Base-by-base conservation (phyloP, 1,140 invertebrate genomes). In the Diabrotica undecimpunctata region DNA sequence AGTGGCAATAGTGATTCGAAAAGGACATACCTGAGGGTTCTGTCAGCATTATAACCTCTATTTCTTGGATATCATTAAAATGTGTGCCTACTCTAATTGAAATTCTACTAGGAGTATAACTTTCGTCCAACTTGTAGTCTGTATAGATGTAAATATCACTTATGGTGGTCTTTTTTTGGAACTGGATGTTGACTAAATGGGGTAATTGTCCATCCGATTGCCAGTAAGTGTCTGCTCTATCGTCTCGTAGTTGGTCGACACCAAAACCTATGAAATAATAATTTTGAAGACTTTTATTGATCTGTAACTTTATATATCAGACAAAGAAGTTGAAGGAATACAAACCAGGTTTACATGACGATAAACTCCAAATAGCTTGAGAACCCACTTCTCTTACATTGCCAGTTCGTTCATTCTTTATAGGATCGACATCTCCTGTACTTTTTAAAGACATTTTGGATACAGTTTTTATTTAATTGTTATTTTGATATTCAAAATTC, bases 201-300 rank as follows among this genome's bases (percentile, higher is more conserved):
- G 97, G 97, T 65, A 99, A 84, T 72, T 97, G 95, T 0, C 97
- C 97, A 82, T 99, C 97, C 0, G 96, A 98, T 78, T 99, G 97
- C 97, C 97, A 99, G 79, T 98, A 99, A 0, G 95, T 98, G 70
- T 99, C 97, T 74, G 93, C 89, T 60, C 92, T 91, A 79, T 97
- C 93, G 79, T 99, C 96, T 68, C 96, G 80, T 14, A 99, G 79
- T 77, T 99, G 96, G 77, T 99, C 95, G 10, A 99, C 96, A 35
- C 97, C 97, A 85, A 97, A 98, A 55, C 96, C 96, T 94, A 70
- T 62, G 69, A 63, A 60, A 57, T 25, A 60, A 56, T 7, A 4
- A 46, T 46, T 46, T 46, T 10, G 41, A 46, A 46, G 14, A 55
- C 25, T 3, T 7, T 54, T 55, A 57, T 39, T n/a, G 39, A 64